phyloP scores from a whole-genome alignment of 2,113 vertebrate genomes.

The Chaetorhynchus papuensis region DNA sequence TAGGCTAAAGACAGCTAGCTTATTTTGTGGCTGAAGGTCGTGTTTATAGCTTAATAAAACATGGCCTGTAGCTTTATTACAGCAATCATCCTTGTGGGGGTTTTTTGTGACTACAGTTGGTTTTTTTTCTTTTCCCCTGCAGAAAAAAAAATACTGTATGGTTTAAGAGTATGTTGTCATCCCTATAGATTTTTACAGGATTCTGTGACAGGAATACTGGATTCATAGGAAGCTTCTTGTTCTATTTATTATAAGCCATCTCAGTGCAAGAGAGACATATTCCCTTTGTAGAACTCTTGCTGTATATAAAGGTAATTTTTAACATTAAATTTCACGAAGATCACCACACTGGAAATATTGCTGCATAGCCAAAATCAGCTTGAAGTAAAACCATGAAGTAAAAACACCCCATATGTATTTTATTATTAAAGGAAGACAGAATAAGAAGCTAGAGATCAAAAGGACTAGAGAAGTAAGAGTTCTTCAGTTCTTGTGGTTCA shows the following conservation, averaged over 20 bases:
- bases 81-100: not conserved
- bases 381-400: not conserved
- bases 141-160: not conserved
- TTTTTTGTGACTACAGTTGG: not conserved
- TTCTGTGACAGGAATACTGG: not conserved
- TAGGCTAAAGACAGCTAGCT: not conserved
- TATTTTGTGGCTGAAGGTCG: not conserved
- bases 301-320: not conserved
- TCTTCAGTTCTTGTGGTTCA: not conserved
- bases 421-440: not conserved
- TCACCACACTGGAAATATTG: not conserved
- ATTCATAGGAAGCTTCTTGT: not conserved
- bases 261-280: not conserved
- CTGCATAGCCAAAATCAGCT: not conserved
- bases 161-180: not conserved
- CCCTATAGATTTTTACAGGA: not conserved
- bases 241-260: not conserved
- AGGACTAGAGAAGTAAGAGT: not conserved
- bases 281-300: not conserved
- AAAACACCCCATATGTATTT: not conserved
- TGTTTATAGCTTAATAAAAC: conserved; percentile 28
- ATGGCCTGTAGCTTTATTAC: not conserved
- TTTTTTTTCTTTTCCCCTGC: not conserved
- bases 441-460: not conserved
- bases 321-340: not conserved